A percentile compares a stretch with the other conserved stretches of the same genome.
These are phyloP conservation scores for Sebastolobus altivelis DNA, from an alignment of 2,797 vertebrate genomes.

Conservation along the genomic window DNA sequence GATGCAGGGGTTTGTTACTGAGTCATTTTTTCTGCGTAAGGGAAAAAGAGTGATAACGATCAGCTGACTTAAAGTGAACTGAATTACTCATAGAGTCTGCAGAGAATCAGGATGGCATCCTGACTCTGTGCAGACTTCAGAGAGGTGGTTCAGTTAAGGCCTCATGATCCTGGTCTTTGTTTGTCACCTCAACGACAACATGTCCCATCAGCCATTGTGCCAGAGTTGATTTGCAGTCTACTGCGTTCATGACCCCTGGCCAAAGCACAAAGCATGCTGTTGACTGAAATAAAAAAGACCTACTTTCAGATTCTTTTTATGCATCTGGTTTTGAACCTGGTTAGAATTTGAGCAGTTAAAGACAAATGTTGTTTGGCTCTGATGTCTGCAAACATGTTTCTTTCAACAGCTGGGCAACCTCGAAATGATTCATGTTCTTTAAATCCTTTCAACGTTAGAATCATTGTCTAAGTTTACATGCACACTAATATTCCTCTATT, in stretches of 20 bases:
- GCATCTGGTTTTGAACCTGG: not conserved
- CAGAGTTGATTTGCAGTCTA: slow-evolving; percentile 53
- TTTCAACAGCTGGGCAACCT: not conserved
- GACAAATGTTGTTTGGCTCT: not conserved
- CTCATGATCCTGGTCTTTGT: slow-evolving; percentile 56
- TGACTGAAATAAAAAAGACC: not conserved
- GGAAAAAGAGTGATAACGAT: slow-evolving; percentile 18
- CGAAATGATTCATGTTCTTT: not conserved
- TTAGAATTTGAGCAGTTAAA: not conserved
- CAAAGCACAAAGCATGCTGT: slow-evolving; percentile 39
- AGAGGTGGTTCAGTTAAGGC: slow-evolving; percentile 26
- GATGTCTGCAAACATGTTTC: not conserved
- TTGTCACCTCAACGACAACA: slow-evolving; percentile 50
- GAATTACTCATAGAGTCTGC: slow-evolving; percentile 15
- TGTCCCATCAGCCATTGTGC: slow-evolving; percentile 61
- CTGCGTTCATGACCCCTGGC: slow-evolving; percentile 32
- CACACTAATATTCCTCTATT: too few species aligned
- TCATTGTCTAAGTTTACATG: too few species aligned
- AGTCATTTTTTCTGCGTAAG: slow-evolving; percentile 1
- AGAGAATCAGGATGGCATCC: not conserved
- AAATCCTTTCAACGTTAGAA: not conserved
- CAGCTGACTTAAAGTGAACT: slow-evolving; percentile 3
- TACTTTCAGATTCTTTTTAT: not conserved
- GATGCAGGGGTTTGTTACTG: slow-evolving; percentile 24
- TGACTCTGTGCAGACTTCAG: slow-evolving; percentile 17